Percentiles rank a stretch among this genome's conserved stretches.
These are phyloP conservation scores for Actias luna DNA, from an alignment of 2,888 invertebrate genomes.

Conservation along the genomic window DNA sequence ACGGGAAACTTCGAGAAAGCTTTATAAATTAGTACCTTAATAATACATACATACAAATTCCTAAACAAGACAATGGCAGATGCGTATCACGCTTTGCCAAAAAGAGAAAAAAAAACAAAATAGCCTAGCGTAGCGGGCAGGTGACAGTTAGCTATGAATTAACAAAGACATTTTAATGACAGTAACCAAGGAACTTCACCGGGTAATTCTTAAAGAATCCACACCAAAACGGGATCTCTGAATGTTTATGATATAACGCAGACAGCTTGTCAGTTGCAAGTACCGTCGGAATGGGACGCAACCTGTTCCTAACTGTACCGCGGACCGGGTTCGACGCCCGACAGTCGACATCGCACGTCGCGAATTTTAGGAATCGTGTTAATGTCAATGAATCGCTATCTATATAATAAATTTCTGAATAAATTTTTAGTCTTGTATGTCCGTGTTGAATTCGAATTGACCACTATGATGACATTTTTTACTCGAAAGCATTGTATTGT, in stretches of 20 bases:
- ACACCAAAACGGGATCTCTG: neutral
- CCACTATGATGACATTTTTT: too few species aligned
- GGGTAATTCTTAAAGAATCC: neutral
- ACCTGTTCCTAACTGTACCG: slow-evolving; percentile 49
- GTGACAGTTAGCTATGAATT: neutral
- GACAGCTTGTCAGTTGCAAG: slow-evolving; percentile 3
- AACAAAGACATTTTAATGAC: neutral
- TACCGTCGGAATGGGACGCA: slow-evolving; percentile 12
- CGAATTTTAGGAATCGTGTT: slow-evolving; percentile 16
- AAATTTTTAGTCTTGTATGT: too few species aligned
- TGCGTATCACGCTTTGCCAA: too few species aligned
- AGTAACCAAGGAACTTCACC: neutral
- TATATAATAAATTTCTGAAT: neutral
- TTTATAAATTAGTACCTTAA: too few species aligned
- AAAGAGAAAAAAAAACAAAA: too few species aligned
- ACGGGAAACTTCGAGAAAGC: too few species aligned
- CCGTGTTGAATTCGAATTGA: too few species aligned
- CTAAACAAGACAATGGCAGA: too few species aligned
- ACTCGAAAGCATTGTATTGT: too few species aligned
- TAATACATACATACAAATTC: too few species aligned
- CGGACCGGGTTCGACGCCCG: slow-evolving; percentile 55
- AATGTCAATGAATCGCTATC: neutral
- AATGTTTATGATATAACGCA: neutral
- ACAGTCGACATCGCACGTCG: slow-evolving; percentile 19
- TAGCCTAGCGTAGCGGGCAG: too few species aligned